These are phyloP conservation scores for Cyclina sinensis DNA, from an alignment of 1,140 invertebrate genomes.

Conservation along the genomic window DNA sequence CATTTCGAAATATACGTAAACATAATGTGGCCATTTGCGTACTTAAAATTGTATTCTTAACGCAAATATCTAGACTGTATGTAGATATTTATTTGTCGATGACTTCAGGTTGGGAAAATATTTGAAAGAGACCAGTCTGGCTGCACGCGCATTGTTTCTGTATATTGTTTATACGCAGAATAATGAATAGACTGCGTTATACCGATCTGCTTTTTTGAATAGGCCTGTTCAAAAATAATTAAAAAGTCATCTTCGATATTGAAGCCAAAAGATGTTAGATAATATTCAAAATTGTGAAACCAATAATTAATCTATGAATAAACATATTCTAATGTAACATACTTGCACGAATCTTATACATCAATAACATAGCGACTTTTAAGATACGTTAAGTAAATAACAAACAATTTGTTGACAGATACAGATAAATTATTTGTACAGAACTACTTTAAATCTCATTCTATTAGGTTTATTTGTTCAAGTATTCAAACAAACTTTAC, in stretches of 20 bases:
- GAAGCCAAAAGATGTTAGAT: constrained; percentile 1
- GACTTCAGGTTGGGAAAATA: too few relatives aligned
- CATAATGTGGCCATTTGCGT: too few relatives aligned
- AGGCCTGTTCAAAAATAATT: background rate
- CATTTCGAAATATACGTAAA: too few relatives aligned
- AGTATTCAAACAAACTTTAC: constrained; percentile 12
- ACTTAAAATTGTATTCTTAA: too few relatives aligned
- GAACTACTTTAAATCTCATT: constrained; percentile 40
- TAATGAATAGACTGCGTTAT: background rate
- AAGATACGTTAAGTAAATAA: background rate
- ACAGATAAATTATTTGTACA: background rate
- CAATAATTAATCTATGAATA: constrained; percentile 9
- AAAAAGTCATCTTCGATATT: background rate
- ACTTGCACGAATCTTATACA: background rate
- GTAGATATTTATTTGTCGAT: too few relatives aligned
- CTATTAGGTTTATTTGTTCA: constrained; percentile 7
- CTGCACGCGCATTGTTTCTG: too few relatives aligned
- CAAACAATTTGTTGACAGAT: constrained; percentile 37
- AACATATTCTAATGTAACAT: constrained; percentile 8
- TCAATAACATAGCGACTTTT: background rate
- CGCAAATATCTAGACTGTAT: too few relatives aligned
- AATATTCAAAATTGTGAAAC: background rate
- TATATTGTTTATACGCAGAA: too few relatives aligned
- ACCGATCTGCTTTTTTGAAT: background rate
- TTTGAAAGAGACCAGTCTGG: too few relatives aligned